phyloP scores from a whole-genome alignment of 2,113 vertebrate genomes.

The Hoplias malabaricus region DNA sequence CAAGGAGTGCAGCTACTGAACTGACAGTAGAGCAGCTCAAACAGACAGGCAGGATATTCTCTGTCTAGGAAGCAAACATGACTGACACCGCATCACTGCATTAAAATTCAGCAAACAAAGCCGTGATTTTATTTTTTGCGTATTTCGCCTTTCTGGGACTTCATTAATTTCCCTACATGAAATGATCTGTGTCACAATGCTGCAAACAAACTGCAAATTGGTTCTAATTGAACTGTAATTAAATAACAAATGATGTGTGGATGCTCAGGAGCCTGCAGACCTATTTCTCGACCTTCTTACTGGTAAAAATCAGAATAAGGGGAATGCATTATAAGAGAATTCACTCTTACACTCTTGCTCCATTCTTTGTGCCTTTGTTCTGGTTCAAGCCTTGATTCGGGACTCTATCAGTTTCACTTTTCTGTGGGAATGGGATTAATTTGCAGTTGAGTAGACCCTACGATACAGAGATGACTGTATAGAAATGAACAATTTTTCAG shows the following conservation, averaged over 20 bases:
- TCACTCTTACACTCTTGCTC: not conserved
- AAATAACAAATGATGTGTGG: constrained; percentile 29
- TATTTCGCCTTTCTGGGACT: constrained; percentile 5
- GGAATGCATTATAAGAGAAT: not conserved
- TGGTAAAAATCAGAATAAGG: not conserved
- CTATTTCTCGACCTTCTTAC: not conserved
- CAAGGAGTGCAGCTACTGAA: not conserved
- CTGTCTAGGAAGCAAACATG: not conserved
- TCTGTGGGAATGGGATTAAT: not conserved
- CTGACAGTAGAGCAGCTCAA: not conserved
- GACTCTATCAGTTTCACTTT: not conserved
- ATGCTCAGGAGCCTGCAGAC: not conserved
- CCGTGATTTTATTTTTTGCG: not conserved
- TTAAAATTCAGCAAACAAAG: not conserved
- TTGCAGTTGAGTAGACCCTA: not conserved
- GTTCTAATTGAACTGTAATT: constrained; percentile 31
- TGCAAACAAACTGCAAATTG: constrained; percentile 18
- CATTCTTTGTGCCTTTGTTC: not conserved
- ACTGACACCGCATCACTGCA: not conserved
- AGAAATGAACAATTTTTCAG: not conserved
- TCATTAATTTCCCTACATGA: constrained; percentile 1
- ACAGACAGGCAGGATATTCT: too few relatives aligned
- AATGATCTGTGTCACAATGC: not conserved
- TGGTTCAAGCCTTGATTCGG: not conserved
- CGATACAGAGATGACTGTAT: not conserved